Conservation (phyloP, 2,888 invertebrate species). For the Sinotaia quadrata region DNA sequence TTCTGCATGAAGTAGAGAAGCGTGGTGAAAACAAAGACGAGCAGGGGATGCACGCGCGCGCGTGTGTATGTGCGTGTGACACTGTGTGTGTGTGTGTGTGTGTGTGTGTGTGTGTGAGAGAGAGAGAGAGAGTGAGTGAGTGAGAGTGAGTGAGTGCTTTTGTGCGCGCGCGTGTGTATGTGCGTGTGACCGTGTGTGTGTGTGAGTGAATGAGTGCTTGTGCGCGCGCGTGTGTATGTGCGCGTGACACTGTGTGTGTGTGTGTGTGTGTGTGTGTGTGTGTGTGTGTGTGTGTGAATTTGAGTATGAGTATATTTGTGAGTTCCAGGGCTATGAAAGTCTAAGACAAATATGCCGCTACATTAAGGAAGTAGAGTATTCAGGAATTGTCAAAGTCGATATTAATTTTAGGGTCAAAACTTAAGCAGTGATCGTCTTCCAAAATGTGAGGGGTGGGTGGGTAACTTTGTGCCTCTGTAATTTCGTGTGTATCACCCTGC, state of each 20-base stretch:
- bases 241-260: background rate
- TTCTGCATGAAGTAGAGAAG: too few species aligned
- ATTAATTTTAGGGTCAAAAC: too few species aligned
- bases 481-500: too few species aligned
- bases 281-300: background rate
- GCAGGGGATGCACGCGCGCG: constrained; percentile 1
- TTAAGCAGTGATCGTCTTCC: too few species aligned
- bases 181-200: too few species aligned
- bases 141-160: constrained; percentile 11
- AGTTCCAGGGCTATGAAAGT: background rate
- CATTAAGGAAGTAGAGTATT: too few species aligned
- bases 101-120: background rate
- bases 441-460: too few species aligned
- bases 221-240: background rate
- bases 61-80: constrained; percentile 5
- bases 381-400: too few species aligned
- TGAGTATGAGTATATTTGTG: background rate
- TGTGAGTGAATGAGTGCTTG: background rate
- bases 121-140: background rate
- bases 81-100: constrained; percentile 2
- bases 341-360: background rate
- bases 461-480: too few species aligned
- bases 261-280: background rate
- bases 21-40: too few species aligned
- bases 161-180: too few species aligned